A percentile compares a stretch with the other conserved stretches of the same genome.
These are phyloP conservation scores for Clarias batrachus DNA, from an alignment of 2,113 vertebrate species.

Conservation along the genomic window DNA sequence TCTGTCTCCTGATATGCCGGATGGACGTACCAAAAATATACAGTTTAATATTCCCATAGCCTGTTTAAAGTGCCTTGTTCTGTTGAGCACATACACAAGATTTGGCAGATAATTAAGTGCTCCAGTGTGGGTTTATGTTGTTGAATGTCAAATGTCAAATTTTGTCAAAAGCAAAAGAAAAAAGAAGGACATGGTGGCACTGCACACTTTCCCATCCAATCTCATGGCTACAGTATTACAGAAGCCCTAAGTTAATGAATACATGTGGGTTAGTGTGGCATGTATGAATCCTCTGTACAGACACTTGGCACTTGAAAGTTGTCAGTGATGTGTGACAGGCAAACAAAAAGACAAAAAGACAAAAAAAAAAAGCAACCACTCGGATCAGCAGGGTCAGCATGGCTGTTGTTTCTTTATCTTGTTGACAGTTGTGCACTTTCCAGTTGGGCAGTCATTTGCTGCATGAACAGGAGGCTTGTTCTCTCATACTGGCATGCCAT, in stretches of 20 bases:
- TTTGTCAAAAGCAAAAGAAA: not conserved
- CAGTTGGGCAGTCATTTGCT: constrained; percentile 33
- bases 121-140: not conserved
- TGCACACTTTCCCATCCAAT: not conserved
- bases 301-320: not conserved
- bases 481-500: not conserved
- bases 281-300: not conserved
- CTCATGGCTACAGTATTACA: not conserved
- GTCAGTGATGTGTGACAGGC: constrained; percentile 18
- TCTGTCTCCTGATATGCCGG: too few species aligned
- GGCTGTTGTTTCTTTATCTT: constrained; percentile 29
- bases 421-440: constrained; percentile 45
- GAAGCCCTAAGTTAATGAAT: not conserved
- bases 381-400: not conserved
- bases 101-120: not conserved
- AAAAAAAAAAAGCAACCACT: not conserved
- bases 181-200: not conserved
- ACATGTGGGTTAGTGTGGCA: not conserved
- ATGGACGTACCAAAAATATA: too few species aligned
- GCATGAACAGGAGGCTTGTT: constrained; percentile 30
- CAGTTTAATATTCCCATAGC: not conserved
- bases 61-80: constrained; percentile 3
- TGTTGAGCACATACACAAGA: not conserved
- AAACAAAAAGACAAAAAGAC: not conserved
- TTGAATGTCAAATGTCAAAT: not conserved